Evolutionary conservation across 2,113 vertebrate species (phyloP).

Genomic region (Anarrhichthys ocellatus): DNA sequence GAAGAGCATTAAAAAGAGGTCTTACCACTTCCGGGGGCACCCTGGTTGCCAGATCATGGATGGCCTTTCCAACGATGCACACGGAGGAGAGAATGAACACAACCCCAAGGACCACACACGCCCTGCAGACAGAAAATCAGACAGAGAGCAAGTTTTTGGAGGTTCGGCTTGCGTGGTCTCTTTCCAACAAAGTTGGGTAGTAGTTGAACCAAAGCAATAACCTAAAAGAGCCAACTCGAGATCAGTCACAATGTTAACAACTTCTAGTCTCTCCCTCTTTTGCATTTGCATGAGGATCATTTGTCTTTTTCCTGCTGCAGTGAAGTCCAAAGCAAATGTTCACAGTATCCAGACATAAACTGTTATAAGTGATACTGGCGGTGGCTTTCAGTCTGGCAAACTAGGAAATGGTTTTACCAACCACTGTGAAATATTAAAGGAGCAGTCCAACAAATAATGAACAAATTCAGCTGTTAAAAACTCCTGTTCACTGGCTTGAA

Average conservation of each 20-base stretch:
- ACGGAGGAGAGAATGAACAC: slow-evolving; percentile 95
- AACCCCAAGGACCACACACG: slow-evolving; percentile 93
- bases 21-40: slow-evolving; percentile 98
- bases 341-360: not conserved
- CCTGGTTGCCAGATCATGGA: slow-evolving; percentile 91
- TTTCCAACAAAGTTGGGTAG: not conserved
- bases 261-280: not conserved
- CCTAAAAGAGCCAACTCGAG: not conserved
- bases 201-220: not conserved
- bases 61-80: slow-evolving; percentile 97
- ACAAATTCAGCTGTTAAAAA: not conserved
- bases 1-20: not conserved
- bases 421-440: not conserved
- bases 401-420: not conserved
- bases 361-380: not conserved
- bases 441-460: not conserved
- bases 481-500: not conserved
- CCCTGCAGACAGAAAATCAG: slow-evolving; percentile 82
- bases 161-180: not conserved
- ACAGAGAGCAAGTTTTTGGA: slow-evolving; percentile 19
- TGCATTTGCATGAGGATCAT: not conserved
- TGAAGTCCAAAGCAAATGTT: not conserved
- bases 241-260: not conserved
- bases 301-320: not conserved
- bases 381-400: not conserved